These are phyloP conservation scores for Rhamphomyia laevipes DNA, from an alignment of 2,888 invertebrate species.

Conservation along the genomic window DNA sequence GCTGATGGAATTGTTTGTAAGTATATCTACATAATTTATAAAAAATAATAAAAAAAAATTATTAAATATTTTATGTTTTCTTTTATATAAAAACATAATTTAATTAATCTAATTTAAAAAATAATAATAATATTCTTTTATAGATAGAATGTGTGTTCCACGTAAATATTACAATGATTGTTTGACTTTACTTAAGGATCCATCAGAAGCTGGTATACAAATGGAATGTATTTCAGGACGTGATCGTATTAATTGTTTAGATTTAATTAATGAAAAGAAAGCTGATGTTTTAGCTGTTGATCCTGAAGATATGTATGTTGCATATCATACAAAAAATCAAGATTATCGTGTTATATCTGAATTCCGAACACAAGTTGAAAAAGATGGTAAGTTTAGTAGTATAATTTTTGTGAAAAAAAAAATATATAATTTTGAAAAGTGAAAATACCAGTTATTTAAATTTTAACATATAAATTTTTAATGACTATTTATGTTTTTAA, in stretches of 20 bases:
- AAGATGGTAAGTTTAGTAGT: slow-evolving; percentile 46
- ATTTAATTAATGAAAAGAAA: slow-evolving; percentile 58
- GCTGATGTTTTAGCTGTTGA: slow-evolving; percentile 76
- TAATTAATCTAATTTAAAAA: too few relatives aligned
- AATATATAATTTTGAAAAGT: too few relatives aligned
- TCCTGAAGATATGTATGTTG: slow-evolving; percentile 82
- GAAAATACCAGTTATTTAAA: too few relatives aligned
- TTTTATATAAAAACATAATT: too few relatives aligned
- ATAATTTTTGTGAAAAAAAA: not conserved
- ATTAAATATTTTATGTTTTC: too few relatives aligned
- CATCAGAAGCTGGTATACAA: slow-evolving; percentile 34
- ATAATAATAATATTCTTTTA: slow-evolving; percentile 9
- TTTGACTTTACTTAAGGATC: slow-evolving; percentile 39
- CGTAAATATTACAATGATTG: slow-evolving; percentile 50
- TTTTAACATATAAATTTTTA: too few relatives aligned
- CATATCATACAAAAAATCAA: slow-evolving; percentile 56
- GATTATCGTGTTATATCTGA: slow-evolving; percentile 66
- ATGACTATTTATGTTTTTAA: too few relatives aligned
- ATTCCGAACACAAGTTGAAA: slow-evolving; percentile 64
- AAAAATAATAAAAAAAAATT: too few relatives aligned
- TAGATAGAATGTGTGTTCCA: slow-evolving; percentile 68
- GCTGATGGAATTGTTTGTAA: too few relatives aligned
- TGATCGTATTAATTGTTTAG: slow-evolving; percentile 58
- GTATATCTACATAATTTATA: too few relatives aligned
- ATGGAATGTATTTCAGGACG: slow-evolving; percentile 64